phyloP scores from a whole-genome alignment of 1,140 invertebrate genomes.

The Rhopalosiphum padi region DNA sequence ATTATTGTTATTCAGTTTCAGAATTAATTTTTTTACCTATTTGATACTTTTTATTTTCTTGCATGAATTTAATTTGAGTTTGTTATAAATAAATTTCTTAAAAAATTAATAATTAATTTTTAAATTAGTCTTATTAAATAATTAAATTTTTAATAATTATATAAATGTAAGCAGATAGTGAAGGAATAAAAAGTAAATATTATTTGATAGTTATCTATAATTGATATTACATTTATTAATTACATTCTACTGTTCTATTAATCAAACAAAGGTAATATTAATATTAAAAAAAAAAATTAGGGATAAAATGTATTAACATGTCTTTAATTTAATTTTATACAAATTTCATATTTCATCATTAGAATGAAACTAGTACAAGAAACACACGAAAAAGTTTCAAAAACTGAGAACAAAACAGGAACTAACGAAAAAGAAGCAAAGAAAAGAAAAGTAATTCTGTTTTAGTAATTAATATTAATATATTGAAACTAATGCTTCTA shows the following conservation, averaged over 20 bases:
- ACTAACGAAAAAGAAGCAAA: constrained; percentile 31
- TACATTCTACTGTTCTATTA: not conserved
- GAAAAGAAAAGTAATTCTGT: constrained; percentile 46
- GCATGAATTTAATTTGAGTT: not conserved
- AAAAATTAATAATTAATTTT: not conserved
- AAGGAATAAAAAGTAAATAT: not conserved
- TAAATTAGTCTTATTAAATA: not conserved
- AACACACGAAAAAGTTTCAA: constrained; percentile 14
- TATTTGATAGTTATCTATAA: not conserved
- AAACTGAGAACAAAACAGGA: not conserved
- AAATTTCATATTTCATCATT: not conserved
- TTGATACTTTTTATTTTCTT: not conserved
- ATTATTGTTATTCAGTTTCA: not conserved
- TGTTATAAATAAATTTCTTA: too few species aligned
- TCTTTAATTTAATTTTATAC: not conserved
- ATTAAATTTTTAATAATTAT: not conserved
- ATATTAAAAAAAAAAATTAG: not conserved
- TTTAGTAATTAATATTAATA: not conserved
- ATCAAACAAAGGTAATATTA: not conserved
- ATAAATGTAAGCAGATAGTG: not conserved
- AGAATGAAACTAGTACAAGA: constrained; percentile 51
- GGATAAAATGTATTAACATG: not conserved
- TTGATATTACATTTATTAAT: not conserved
- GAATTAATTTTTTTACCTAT: not conserved
- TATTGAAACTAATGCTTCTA: not conserved